Evolutionary conservation across 2,113 vertebrate genomes (phyloP), one percentile per base, ranked within the genome.

Genomic region (Beaufortia kweichowensis): DNA sequence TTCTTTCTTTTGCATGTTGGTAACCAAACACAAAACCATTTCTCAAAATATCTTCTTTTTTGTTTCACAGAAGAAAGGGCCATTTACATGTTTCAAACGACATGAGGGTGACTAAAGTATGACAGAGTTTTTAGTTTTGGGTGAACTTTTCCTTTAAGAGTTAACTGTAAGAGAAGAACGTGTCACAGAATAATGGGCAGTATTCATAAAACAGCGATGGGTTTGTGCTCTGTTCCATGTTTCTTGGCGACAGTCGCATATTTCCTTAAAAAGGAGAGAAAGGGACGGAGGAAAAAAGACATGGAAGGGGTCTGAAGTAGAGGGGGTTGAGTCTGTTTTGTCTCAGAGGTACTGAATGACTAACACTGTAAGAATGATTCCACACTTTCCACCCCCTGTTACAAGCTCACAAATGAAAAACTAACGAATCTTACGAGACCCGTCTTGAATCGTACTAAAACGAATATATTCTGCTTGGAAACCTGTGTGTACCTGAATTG

Each of bases 181-280:
- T 33, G 71, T 24, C 19, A 56, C 68, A 26, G 21, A 53, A 77
- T 8, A 61, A 74, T 7, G 2, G 69, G 35, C 70, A 60, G 48
- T 8, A 35, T 12, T 46, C 8, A 3, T 64, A 48, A 68, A 39
- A 41, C 24, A 50, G 23, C 21, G 23, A 28, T 24, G 39, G 43
- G 63, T 70, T 79, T 78, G 23, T 66, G 19, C 41, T 55, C 65
- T 43, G 56, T 76, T 65, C 46, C 56, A 56, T 76, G 62, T 72
- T 68, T 84, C 72, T 68, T 84, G 76, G 72, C 56, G 12, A 76
- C 35, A 39, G 19, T 21, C 26, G 39, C 19, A 12, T 29, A 57
- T 81, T 79, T 81, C 31, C 82, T 81, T 84, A 43, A 84, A 78
- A 79, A 81, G 77, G 70, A 70, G 75, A 66, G 72, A 71, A 61